Evolutionary conservation across 1,140 invertebrate genomes (phyloP), one percentile per base, ranked within the genome.

Genomic region (Trissolcus basalis): DNA sequence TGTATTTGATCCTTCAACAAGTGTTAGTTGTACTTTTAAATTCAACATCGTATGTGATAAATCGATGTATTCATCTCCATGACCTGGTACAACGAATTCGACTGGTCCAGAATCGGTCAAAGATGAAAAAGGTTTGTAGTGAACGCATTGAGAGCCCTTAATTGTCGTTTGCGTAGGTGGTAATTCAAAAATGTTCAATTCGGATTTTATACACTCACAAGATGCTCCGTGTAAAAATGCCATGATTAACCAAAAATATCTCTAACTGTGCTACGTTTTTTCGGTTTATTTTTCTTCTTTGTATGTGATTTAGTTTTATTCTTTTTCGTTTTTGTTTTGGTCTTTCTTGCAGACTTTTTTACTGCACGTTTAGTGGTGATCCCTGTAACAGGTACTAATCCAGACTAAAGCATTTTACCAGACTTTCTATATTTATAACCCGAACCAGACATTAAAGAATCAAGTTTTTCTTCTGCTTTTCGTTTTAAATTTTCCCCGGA

Each of bases 111-210:
- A 63, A 35, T 84, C 78, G 6, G 60, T 71, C 12, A 89, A 47
- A 0, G 80, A 82, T 14, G 83, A 85, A 60, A 88, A 79, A n/a
- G 86, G 85, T 70, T 88, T 86, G 68, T 87, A 87, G 63, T 86
- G 72, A 48, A 85, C 58, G 77, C 71, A 85, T 48, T 80, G 51
- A 4, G 72, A 81, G 33, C 44, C 55, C 71, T 87, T 82, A 36
- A 89, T 85, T 11, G 82, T 83, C 1, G 85, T 88, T 77, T 89
- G 85, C 4, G 84, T 87, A 0, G 84, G 80, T 16, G 86, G 83
- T 35, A 89, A 48, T 33, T 80, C 68, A 79, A 89, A 90, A n/a
- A 89, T 68, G 76, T 89, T 85, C 14, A 89, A 71, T 77, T 89
- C 84, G 3, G 83, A 79, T 60, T 79, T 80, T 1, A 76, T 36